Evolutionary conservation across 2,797 vertebrate genomes (phyloP).

Genomic region (Eremophila alpestris): DNA sequence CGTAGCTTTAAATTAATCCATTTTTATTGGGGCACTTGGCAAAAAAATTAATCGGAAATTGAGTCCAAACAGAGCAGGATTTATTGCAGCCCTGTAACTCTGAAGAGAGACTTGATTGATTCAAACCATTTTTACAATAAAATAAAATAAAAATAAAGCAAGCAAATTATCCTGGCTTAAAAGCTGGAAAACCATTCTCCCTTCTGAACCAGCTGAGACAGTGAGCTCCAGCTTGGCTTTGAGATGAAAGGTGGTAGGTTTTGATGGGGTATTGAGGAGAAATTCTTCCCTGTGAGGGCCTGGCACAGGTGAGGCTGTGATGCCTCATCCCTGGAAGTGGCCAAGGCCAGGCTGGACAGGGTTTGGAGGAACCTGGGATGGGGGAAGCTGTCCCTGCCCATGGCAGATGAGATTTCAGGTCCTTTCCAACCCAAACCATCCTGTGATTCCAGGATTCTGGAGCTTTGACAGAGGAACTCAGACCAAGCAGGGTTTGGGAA

Average conservation of each 20-base stretch:
- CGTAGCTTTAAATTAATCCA: slow-evolving; percentile 31
- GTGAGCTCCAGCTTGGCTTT: neutral
- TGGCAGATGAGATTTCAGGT: neutral
- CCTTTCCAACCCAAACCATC: neutral
- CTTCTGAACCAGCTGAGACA: neutral
- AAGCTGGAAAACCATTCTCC: slow-evolving; percentile 5
- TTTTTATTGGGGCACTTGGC: slow-evolving; percentile 44
- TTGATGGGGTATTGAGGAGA: neutral
- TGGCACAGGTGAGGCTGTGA: neutral
- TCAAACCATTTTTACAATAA: slow-evolving; percentile 25
- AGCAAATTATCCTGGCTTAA: slow-evolving; percentile 37
- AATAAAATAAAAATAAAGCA: neutral
- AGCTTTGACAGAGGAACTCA: neutral
- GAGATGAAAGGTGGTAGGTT: neutral
- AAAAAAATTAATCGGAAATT: slow-evolving; percentile 3
- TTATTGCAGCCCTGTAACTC: neutral
- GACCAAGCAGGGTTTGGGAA: rapidly evolving
- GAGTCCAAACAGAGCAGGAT: slow-evolving; percentile 12
- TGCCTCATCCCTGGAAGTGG: neutral
- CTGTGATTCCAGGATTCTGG: neutral
- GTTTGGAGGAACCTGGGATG: neutral
- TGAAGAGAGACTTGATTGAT: slow-evolving; percentile 8
- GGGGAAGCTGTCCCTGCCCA: neutral
- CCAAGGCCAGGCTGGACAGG: neutral
- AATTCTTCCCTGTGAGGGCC: neutral